phyloP scores from a whole-genome alignment of 2,113 vertebrate species.

The Crotalus horridus region DNA sequence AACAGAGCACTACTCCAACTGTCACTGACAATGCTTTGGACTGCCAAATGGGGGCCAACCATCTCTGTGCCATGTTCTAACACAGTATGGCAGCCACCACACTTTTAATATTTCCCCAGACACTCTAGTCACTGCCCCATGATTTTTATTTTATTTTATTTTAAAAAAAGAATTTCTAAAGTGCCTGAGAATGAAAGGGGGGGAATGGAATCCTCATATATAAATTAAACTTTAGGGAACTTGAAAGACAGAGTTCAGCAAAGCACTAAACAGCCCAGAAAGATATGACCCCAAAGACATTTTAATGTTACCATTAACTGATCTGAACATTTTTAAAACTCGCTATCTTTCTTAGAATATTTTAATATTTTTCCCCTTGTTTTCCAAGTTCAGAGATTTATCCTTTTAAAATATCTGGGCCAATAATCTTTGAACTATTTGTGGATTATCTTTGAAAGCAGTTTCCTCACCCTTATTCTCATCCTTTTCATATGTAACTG shows the following conservation, averaged over 20 bases:
- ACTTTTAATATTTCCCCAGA: background rate
- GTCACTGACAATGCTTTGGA: background rate
- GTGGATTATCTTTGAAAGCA: conserved; percentile 53
- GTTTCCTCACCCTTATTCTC: conserved; percentile 40
- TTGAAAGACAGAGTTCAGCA: background rate
- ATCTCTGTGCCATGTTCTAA: background rate
- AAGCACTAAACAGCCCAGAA: background rate
- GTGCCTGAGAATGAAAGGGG: background rate
- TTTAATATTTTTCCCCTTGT: background rate
- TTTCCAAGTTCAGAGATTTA: conserved; percentile 26
- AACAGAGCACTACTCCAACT: background rate
- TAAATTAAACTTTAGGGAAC: background rate
- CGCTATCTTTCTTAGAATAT: background rate
- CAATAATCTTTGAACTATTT: conserved; percentile 37
- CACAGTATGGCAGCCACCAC: background rate
- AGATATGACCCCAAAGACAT: background rate
- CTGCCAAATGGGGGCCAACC: background rate
- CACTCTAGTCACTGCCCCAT: background rate
- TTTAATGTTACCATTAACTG: background rate
- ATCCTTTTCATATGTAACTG: conserved; percentile 56
- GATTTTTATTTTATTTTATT: background rate
- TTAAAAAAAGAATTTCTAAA: background rate
- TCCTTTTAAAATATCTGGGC: conserved; percentile 41
- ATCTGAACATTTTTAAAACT: background rate
- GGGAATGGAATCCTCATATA: background rate